Evolutionary conservation across 2,888 invertebrate species (phyloP).

Genomic region (Labia minor): DNA sequence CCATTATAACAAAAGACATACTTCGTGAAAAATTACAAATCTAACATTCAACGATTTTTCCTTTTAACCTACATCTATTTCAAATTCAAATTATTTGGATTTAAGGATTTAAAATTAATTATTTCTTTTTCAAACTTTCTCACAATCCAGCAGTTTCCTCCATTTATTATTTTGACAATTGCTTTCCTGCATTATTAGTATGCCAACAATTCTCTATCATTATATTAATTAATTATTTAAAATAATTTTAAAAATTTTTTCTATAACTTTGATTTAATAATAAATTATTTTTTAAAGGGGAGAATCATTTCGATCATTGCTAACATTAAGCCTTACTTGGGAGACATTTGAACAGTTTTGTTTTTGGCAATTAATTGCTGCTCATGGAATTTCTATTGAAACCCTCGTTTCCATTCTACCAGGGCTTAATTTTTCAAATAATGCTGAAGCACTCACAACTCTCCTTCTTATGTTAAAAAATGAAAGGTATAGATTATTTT

Average conservation of each 20-base stretch:
- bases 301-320: constrained; percentile 60
- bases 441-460: constrained; percentile 86
- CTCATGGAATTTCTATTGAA: constrained; percentile 89
- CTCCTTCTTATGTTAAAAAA: constrained; percentile 83
- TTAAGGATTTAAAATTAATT: no score
- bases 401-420: constrained; percentile 68
- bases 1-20: no score
- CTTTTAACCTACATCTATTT: no score
- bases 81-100: no score
- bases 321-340: constrained; percentile 81
- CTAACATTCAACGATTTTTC: no score
- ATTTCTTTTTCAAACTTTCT: no score
- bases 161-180: no score
- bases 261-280: not conserved
- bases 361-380: constrained; percentile 90
- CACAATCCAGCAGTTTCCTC: no score
- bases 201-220: no score
- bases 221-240: not conserved
- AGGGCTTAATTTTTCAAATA: constrained; percentile 71
- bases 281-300: constrained; percentile 39
- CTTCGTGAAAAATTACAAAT: no score
- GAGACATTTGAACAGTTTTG: constrained; percentile 96
- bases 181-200: no score
- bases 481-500: constrained; percentile 54
- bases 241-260: not conserved